These are phyloP conservation scores for Halisarca cf. caerulea DNA, from an alignment of 37 sponge, comb jelly and placozoan genomes.

Conservation along the genomic window DNA sequence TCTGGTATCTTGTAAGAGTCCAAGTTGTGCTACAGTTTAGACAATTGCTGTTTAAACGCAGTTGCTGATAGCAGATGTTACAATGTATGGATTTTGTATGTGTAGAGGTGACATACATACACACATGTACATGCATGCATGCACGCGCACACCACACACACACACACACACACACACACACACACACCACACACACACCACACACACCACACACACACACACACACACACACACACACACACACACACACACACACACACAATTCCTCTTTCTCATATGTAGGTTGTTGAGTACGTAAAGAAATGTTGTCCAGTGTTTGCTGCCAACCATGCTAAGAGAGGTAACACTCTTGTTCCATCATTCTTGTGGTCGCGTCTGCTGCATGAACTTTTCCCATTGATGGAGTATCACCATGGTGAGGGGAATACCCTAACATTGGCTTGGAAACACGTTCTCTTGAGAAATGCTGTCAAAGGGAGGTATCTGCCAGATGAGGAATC, in stretches of 20 bases:
- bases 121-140: no score
- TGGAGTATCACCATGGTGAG: conserved; percentile 32
- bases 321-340: neutral
- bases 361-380: conserved; percentile 59
- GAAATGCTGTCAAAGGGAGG: conserved; percentile 10
- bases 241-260: neutral
- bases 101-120: no score
- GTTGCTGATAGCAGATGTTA: no score
- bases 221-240: no score
- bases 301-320: neutral
- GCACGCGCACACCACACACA: no score
- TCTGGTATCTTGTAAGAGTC: no score
- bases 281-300: neutral
- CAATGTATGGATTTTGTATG: no score
- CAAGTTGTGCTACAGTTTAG: no score
- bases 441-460: conserved; percentile 36
- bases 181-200: no score
- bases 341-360: conserved; percentile 25
- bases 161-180: no score
- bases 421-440: conserved; percentile 32
- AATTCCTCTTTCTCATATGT: neutral
- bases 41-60: no score
- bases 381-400: conserved; percentile 26
- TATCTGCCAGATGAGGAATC: conserved; percentile 34
- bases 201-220: no score